A percentile compares a stretch with the other conserved stretches of the same genome.
Conservation (phyloP, 2,113 vertebrate species). For the Saguinus midas region DNA sequence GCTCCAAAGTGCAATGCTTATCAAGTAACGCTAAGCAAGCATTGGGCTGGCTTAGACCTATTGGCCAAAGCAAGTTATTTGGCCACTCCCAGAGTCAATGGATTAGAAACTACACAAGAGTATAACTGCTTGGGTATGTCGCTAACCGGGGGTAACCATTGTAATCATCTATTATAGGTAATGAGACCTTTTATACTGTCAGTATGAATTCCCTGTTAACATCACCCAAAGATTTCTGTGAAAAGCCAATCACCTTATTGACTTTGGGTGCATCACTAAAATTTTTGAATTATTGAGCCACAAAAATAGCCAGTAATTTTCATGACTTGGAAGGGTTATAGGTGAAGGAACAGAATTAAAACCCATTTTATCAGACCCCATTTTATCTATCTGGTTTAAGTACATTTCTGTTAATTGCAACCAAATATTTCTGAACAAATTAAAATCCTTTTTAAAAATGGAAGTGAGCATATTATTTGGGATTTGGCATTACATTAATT, state of each 20-base stretch:
- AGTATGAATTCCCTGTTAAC: not conserved
- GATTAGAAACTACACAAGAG: not conserved
- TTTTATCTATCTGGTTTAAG: not conserved
- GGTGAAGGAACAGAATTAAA: not conserved
- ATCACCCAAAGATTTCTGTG: not conserved
- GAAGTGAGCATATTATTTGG: not conserved
- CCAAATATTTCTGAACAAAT: not conserved
- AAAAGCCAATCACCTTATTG: not conserved
- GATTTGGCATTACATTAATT: not conserved
- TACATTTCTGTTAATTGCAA: not conserved
- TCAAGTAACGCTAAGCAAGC: too few species aligned
- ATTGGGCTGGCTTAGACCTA: not conserved
- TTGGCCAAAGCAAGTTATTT: not conserved
- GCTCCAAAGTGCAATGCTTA: not conserved
- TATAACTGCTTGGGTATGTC: accelerated
- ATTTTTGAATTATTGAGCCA: not conserved
- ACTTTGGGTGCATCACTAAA: not conserved
- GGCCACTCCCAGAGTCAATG: not conserved
- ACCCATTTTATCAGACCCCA: accelerated
- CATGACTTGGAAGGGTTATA: not conserved
- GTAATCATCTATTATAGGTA: not conserved
- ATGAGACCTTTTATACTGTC: not conserved
- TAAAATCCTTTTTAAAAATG: not conserved
- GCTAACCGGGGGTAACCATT: not conserved
- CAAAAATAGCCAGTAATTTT: not conserved